These are phyloP conservation scores for Gallinago jamesoni DNA, from an alignment of 2,113 vertebrate genomes.

Conservation along the genomic window DNA sequence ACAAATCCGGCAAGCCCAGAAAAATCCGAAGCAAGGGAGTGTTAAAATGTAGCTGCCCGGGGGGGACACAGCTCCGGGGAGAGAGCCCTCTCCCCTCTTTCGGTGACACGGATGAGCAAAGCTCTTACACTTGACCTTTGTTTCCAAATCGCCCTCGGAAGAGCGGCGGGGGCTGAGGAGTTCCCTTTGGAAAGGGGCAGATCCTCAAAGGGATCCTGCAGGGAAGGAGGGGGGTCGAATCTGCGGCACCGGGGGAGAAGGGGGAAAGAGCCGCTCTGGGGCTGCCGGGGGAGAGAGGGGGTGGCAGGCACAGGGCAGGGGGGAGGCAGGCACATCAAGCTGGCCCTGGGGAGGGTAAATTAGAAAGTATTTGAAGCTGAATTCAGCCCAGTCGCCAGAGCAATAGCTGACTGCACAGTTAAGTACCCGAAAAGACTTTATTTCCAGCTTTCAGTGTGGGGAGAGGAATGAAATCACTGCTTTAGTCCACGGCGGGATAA, in stretches of 20 bases:
- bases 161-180: background rate
- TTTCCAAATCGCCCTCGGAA: constrained; percentile 1
- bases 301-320: background rate
- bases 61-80: background rate
- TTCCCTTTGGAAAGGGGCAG: background rate
- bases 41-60: background rate
- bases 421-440: background rate
- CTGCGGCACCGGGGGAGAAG: background rate
- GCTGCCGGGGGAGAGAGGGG: background rate
- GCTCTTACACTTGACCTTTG: constrained; percentile 49
- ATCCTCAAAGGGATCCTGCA: background rate
- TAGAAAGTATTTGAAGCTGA: background rate
- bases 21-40: background rate
- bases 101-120: background rate
- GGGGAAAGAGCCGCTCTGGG: background rate
- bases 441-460: background rate
- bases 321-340: rapidly evolving
- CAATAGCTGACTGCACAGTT: background rate
- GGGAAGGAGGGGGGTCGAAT: background rate
- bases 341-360: background rate
- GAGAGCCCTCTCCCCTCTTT: constrained; percentile 38
- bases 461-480: background rate
- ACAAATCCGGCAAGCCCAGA: background rate
- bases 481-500: background rate
- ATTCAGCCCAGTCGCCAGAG: background rate